Conservation (phyloP, 2,888 invertebrate genomes). For the Ferrisia virgata region DNA sequence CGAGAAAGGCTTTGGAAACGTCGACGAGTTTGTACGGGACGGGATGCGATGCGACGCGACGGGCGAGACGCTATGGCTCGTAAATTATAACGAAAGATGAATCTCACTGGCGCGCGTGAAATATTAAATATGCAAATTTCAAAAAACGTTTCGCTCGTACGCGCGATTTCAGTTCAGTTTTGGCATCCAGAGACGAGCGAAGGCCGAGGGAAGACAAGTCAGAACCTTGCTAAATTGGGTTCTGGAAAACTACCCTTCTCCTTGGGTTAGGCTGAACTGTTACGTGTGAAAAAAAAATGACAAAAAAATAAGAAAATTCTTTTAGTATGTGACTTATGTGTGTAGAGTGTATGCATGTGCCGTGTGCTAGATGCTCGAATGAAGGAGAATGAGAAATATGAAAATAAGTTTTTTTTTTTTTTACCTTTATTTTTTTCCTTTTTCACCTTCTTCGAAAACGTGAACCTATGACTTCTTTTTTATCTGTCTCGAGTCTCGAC, state of each 20-base stretch:
- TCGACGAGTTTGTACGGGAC: neutral
- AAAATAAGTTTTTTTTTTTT: neutral
- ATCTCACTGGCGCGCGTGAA: slow-evolving; percentile 11
- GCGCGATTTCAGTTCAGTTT: neutral
- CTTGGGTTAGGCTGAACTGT: neutral
- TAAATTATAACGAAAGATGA: neutral
- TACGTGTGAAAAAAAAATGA: too few species aligned
- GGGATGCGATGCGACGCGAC: neutral
- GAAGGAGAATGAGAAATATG: neutral
- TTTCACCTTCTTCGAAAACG: too few species aligned
- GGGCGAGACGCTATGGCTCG: neutral
- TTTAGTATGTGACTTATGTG: neutral
- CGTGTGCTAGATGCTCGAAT: too few species aligned
- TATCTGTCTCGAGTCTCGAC: neutral
- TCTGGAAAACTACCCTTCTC: neutral
- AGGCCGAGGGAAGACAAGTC: too few species aligned
- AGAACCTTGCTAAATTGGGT: neutral
- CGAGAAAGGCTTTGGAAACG: neutral
- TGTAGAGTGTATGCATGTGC: neutral
- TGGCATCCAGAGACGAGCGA: too few species aligned
- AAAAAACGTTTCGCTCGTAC: neutral
- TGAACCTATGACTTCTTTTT: neutral
- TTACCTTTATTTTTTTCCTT: neutral
- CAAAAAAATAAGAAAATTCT: slow-evolving; percentile 7
- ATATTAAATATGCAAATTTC: slow-evolving; percentile 27